Evolutionary conservation across 2,113 vertebrate genomes (phyloP), one percentile per base, ranked within the genome.

Genomic region (Alligator mississippiensis): DNA sequence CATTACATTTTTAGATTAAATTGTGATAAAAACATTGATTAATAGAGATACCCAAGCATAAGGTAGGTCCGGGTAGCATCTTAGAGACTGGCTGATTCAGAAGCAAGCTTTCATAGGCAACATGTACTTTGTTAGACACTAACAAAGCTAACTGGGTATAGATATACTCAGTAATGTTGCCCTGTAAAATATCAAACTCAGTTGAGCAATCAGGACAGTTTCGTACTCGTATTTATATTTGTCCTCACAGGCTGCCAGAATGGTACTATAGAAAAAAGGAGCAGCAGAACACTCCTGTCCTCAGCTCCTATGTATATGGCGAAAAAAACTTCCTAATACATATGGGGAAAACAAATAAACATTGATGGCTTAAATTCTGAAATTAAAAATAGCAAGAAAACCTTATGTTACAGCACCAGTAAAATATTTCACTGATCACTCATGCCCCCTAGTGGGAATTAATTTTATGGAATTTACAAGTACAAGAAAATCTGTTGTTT

Each of bases 391-490:
- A 4, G 22, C 54, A 28, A 70, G 28, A 60, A 92, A 62, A 19
- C 7, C 3, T n/a, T 83, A 9, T 27, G 58, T 30, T 14, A 57
- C 16, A 57, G 27, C 79, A 87, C 82, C 77, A 80, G 90, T 87
- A 89, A 84, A 74, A n/a, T 15, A 63, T 47, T 38, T 70, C 68
- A 28, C 54, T 61, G 34, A 76, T 57, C 81, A 91, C 92, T 90
- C 64, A 92, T 96, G 97, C 94, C 97, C 96, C 96, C 97, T 96
- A 92, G 90, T 96, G 96, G 96, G 92, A 92, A 55, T 14, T 1
- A 47, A 64, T 3, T 19, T 90, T 34, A 61, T 28, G 76, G 68
- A 74, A 47, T 68, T 80, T 4, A 1, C 7, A 59, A n/a, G 6
- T 4, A 18, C 61, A 82, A n/a, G 47, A 85, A 85, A 66, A 17